Evolutionary conservation across 1,140 invertebrate genomes (phyloP), one percentile per base, ranked within the genome.

Genomic region (Zaprionus ornatus): DNA sequence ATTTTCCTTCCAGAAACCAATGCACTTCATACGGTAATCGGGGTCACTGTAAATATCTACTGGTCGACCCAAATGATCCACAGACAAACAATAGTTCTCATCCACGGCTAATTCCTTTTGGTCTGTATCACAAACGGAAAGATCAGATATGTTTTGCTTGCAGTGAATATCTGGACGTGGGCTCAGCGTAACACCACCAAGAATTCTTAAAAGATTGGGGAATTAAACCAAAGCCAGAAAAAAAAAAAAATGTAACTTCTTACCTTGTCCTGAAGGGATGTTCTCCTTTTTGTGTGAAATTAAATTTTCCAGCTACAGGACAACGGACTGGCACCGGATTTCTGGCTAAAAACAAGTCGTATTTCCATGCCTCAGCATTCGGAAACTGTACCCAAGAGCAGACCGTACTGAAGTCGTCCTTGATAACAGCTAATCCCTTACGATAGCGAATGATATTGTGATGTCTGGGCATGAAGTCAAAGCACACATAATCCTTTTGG

Each of bases 1-100:
- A 95, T 99, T 99, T 92, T 99, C 99, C 93, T 99, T 99, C 97
- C 98, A 99, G 93, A 96, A 99, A 2, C 98, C 99, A 82, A 99
- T 98, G 92, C 99, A 99, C 91, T 98, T 98, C 95, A 99, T 96
- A 91, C 96, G 96, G 85, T 99, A 98, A 95, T 99, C 99, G 13
- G 98, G 97, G 87, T 98, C 97, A 94, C 91, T 98, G 94, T 98
- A 98, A 92, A 98, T 98, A 93, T 98, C 98, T 32, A 98, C 96
- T 6, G 98, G 98, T 84, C 96, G 94, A 62, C 98, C 98, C 80
- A 97, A 95, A 93, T 99, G 96, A 94, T 99, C 98, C 4, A 99
- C 98, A n/a, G 97, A 97, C 5, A 99, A 94, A 92, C 98, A 99
- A 82, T 99, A 99, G 74, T 97, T 98, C 88, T 98, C 98, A 93